Evolutionary conservation across 2,113 vertebrate species (phyloP).

Genomic region (Penelope pileata): DNA sequence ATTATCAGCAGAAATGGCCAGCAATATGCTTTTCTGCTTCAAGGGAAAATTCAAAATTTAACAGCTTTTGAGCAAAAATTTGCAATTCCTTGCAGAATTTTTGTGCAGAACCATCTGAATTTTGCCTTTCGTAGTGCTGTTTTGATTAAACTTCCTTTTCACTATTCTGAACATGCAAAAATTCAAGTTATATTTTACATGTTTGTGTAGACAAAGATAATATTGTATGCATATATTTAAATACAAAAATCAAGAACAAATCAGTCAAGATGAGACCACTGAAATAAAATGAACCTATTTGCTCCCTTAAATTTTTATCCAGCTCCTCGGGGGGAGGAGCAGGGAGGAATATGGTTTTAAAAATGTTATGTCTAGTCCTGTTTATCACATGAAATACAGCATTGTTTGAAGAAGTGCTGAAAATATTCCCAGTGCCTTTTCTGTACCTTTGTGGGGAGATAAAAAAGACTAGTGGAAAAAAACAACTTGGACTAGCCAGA

Average conservation of each 20-base stretch:
- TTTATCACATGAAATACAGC: neutral
- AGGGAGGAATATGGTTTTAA: neutral
- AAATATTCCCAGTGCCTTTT: neutral
- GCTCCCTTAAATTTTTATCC: neutral
- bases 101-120: neutral
- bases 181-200: neutral
- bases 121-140: neutral
- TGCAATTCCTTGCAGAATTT: neutral
- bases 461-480: neutral
- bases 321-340: neutral
- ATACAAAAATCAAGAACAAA: neutral
- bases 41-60: neutral
- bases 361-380: neutral
- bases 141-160: neutral
- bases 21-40: neutral
- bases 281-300: neutral
- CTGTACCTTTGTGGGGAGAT: neutral
- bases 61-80: neutral
- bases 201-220: neutral
- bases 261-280: neutral
- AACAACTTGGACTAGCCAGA: neutral
- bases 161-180: neutral
- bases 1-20: neutral
- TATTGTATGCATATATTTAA: neutral
- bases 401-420: neutral